Evolutionary conservation across 2,888 invertebrate genomes (phyloP).

Genomic region (Pseudococcus longispinus): DNA sequence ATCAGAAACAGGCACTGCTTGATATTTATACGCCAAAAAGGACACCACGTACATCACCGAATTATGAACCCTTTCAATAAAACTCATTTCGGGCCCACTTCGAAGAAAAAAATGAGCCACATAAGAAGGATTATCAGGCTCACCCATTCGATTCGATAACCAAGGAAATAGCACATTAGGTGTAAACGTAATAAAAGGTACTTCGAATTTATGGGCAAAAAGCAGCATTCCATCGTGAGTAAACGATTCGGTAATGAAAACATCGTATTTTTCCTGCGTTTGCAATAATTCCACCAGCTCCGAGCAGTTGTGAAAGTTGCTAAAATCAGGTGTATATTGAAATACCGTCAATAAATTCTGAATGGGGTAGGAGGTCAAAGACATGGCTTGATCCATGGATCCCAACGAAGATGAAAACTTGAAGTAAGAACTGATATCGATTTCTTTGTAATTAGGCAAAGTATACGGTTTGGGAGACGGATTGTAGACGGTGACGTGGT

Average conservation of each 20-base stretch:
- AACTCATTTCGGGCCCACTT: neutral
- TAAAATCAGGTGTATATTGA: neutral
- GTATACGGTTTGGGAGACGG: slow-evolving; percentile 21
- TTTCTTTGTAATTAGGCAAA: slow-evolving; percentile 2
- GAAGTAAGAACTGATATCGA: neutral
- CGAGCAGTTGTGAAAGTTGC: neutral
- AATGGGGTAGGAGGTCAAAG: neutral
- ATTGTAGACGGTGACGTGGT: slow-evolving; percentile 37
- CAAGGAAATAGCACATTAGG: slow-evolving; percentile 37
- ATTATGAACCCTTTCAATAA: slow-evolving; percentile 33
- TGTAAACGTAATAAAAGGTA: slow-evolving; percentile 49
- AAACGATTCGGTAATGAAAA: slow-evolving; percentile 55
- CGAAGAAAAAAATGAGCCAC: slow-evolving; percentile 60
- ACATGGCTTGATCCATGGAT: neutral
- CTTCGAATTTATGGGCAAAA: slow-evolving; percentile 47
- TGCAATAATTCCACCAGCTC: neutral
- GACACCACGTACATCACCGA: neutral
- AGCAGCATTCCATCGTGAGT: slow-evolving; percentile 39
- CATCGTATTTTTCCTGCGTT: slow-evolving; percentile 48
- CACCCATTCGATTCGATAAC: slow-evolving; percentile 18
- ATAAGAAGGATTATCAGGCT: slow-evolving; percentile 40
- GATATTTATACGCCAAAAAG: neutral
- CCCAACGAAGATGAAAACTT: neutral
- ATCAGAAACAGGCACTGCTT: neutral
- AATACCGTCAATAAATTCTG: neutral